These are phyloP conservation scores for Apeltes quadracus DNA, from an alignment of 2,113 vertebrate species.

Conservation along the genomic window DNA sequence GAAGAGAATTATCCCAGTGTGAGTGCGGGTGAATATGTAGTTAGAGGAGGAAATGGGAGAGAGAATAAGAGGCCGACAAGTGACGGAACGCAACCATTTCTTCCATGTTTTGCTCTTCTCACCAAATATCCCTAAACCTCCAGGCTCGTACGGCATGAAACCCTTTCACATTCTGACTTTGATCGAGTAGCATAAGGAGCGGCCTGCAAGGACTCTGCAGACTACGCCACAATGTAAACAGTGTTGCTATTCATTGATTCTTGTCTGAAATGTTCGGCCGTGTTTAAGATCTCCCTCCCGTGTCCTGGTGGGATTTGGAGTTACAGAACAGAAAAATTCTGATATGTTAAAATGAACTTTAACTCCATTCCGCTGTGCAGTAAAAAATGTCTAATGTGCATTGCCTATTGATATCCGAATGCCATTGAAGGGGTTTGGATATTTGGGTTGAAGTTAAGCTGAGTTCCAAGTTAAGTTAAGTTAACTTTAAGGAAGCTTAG, in stretches of 20 bases:
- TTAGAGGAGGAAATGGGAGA: slow-evolving; percentile 23
- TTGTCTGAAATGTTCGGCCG: neutral
- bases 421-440: neutral
- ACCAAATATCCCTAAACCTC: neutral
- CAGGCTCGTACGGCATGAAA: neutral
- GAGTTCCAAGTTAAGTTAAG: too few species aligned
- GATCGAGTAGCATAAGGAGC: neutral
- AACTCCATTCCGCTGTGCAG: neutral
- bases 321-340: neutral
- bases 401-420: neutral
- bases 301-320: neutral
- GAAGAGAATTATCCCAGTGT: slow-evolving; percentile 76
- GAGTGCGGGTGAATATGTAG: slow-evolving; percentile 49
- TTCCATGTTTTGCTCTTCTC: slow-evolving; percentile 1
- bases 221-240: neutral
- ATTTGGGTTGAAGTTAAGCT: neutral
- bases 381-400: neutral
- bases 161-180: neutral
- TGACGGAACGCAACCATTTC: slow-evolving; percentile 18
- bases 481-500: too few species aligned
- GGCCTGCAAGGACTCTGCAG: neutral
- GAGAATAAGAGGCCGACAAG: slow-evolving; percentile 1
- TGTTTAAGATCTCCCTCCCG: neutral
- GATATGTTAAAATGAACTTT: neutral
- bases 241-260: neutral